Evolutionary conservation across 1,140 invertebrate genomes (phyloP).

Genomic region (Drosophila nasuta): DNA sequence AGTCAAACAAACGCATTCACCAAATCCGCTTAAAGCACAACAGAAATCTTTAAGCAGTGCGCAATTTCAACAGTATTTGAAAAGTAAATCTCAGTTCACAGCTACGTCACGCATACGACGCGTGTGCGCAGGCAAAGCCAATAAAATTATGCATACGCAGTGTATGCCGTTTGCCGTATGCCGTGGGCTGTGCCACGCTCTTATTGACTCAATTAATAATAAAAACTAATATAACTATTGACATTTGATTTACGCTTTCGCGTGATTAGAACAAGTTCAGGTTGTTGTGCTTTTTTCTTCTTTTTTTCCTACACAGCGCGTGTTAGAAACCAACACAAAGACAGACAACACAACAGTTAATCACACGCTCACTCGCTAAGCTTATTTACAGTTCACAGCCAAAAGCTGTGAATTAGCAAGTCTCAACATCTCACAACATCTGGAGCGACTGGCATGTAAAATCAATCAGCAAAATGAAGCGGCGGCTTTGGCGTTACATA

Average conservation of each 20-base stretch:
- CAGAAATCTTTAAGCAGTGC: neutral
- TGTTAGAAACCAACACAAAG: neutral
- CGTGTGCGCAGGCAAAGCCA: constrained; percentile 22
- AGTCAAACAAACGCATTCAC: constrained; percentile 5
- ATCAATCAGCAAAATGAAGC: constrained; percentile 46
- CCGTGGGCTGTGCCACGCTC: neutral
- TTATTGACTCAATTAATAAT: constrained; percentile 38
- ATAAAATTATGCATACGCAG: constrained; percentile 40
- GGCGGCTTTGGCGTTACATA: constrained; percentile 38
- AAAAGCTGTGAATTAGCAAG: constrained; percentile 34
- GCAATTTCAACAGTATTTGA: neutral
- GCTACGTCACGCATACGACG: constrained; percentile 48
- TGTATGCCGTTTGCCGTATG: constrained; percentile 22
- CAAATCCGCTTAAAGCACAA: neutral
- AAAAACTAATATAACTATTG: constrained; percentile 33
- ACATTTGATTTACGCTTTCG: constrained; percentile 29
- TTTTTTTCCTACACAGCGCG: neutral
- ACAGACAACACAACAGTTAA: too few species aligned
- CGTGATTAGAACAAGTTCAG: constrained; percentile 19
- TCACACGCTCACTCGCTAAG: neutral
- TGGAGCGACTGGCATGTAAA: constrained; percentile 31
- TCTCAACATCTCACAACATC: constrained; percentile 25
- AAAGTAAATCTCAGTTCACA: neutral
- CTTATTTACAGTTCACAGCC: constrained; percentile 13
- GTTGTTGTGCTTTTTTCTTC: neutral